These are phyloP conservation scores for Archips crataeganus DNA, from an alignment of 2,888 invertebrate species.

Conservation along the genomic window DNA sequence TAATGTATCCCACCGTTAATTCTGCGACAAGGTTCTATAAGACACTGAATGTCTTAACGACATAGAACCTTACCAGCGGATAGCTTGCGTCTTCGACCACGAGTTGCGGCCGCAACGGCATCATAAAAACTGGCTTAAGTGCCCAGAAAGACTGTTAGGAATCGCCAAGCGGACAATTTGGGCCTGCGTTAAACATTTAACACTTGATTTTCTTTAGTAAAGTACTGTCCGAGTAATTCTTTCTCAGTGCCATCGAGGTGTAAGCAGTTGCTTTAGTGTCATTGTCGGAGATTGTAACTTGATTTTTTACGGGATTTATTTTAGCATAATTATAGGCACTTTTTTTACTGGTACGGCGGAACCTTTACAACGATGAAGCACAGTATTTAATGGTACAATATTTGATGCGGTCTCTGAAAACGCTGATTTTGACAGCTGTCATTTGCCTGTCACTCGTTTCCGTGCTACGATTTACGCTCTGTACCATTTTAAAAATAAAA, in stretches of 20 bases:
- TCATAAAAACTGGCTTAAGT: slow-evolving; percentile 44
- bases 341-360: too few relatives aligned
- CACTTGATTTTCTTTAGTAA: slow-evolving; percentile 41
- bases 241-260: slow-evolving; percentile 7
- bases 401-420: too few relatives aligned
- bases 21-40: slow-evolving; percentile 23
- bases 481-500: too few relatives aligned
- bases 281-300: not conserved
- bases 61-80: slow-evolving; percentile 15
- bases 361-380: too few relatives aligned
- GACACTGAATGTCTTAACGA: slow-evolving; percentile 13
- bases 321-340: not conserved
- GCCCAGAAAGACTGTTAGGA: slow-evolving; percentile 48
- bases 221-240: slow-evolving; percentile 17
- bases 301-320: not conserved
- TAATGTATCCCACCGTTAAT: slow-evolving; percentile 17
- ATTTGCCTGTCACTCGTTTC: too few relatives aligned
- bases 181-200: slow-evolving; percentile 46
- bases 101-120: slow-evolving; percentile 33
- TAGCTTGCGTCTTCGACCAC: slow-evolving; percentile 32
- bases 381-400: too few relatives aligned
- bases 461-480: too few relatives aligned
- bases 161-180: slow-evolving; percentile 40
- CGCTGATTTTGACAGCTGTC: too few relatives aligned
- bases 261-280: slow-evolving; percentile 2